Conservation (phyloP, 2,797 vertebrate species). For the Pseudochirops corinnae region DNA sequence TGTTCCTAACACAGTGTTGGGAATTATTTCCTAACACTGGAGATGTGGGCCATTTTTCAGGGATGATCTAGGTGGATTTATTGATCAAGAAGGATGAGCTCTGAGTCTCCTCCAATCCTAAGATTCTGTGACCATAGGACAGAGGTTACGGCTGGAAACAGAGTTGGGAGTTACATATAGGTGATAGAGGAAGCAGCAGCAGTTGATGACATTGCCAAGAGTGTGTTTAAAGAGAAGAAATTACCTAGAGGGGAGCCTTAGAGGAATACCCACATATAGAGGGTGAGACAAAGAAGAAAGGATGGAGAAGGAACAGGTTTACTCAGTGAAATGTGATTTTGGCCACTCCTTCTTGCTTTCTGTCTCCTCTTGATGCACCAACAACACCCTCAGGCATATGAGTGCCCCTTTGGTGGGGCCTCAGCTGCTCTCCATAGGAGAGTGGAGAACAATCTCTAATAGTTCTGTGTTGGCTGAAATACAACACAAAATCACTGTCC, state of each 20-base stretch:
- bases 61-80: background rate
- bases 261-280: background rate
- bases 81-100: background rate
- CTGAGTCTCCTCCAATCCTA: background rate
- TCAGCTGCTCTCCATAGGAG: background rate
- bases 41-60: background rate
- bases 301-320: background rate
- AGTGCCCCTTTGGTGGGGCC: background rate
- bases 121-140: background rate
- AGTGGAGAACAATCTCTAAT: background rate
- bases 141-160: background rate
- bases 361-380: background rate
- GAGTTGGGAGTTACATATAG: background rate
- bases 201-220: background rate
- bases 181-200: background rate
- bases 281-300: background rate
- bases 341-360: background rate
- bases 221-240: background rate
- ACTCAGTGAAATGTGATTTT: background rate
- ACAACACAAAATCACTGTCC: background rate
- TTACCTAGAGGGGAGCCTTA: background rate
- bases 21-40: background rate
- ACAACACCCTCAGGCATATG: background rate
- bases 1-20: too few species aligned
- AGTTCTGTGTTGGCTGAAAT: background rate